Evolutionary conservation across 2,888 invertebrate genomes (phyloP).

Genomic region (Meta bourneti): DNA sequence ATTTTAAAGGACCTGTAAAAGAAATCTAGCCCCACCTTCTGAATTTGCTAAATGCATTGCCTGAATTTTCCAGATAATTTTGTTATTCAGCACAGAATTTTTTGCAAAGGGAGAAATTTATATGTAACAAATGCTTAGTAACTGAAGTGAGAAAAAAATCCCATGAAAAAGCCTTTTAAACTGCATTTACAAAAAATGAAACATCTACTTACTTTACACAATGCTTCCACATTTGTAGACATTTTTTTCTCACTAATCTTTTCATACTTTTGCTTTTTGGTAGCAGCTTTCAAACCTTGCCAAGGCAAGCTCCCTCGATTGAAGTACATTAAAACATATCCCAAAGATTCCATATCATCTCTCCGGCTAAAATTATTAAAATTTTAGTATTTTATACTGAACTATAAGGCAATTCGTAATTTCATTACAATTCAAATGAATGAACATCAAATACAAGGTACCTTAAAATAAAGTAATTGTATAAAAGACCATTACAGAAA

Average conservation of each 20-base stretch:
- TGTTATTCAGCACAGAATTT: too few species aligned
- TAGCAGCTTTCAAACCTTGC: slow-evolving; percentile 98
- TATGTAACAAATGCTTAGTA: neutral
- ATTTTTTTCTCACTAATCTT: slow-evolving; percentile 99
- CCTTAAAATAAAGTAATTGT: neutral
- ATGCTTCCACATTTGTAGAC: slow-evolving; percentile 98
- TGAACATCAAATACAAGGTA: neutral
- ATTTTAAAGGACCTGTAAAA: too few species aligned
- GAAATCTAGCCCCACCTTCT: too few species aligned
- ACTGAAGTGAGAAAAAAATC: neutral
- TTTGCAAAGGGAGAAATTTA: neutral
- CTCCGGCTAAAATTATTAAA: slow-evolving; percentile 85
- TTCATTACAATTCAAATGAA: neutral
- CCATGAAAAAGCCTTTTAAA: neutral
- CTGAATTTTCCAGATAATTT: too few species aligned
- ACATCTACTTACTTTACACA: slow-evolving; percentile 90
- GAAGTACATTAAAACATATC: slow-evolving; percentile 99
- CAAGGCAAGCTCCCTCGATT: slow-evolving; percentile 90
- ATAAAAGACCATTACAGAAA: neutral
- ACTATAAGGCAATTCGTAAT: neutral
- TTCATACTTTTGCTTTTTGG: slow-evolving; percentile 99
- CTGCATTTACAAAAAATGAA: neutral
- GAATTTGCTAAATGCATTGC: too few species aligned
- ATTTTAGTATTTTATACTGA: neutral
- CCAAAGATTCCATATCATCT: slow-evolving; percentile 99